Percentiles rank a stretch among this genome's conserved stretches.
Conservation (phyloP, 2,888 invertebrate genomes). For the Pammene fasciana region DNA sequence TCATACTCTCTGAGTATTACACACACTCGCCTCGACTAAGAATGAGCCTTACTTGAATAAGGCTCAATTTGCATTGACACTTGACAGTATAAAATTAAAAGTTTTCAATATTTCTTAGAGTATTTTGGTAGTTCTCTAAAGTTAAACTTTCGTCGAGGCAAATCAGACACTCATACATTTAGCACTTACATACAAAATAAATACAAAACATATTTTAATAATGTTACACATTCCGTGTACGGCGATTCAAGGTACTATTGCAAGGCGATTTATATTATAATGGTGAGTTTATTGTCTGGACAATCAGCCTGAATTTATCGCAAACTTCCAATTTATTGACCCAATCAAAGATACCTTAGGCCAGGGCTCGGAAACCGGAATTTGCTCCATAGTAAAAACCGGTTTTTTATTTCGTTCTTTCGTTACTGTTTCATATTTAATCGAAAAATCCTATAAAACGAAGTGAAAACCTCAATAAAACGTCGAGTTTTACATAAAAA, state of each 20-base stretch:
- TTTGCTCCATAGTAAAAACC: too few relatives aligned
- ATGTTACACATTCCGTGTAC: conserved; percentile 29
- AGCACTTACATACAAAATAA: conserved; percentile 69
- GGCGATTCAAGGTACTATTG: conserved; percentile 24
- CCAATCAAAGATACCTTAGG: not conserved
- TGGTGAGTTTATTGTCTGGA: conserved; percentile 33
- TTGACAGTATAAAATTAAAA: not conserved
- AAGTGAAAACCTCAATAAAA: too few relatives aligned
- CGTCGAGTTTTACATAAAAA: too few relatives aligned
- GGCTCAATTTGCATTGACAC: not conserved
- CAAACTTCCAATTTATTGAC: not conserved
- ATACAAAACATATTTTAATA: conserved; percentile 62
- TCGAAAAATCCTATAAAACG: too few relatives aligned
- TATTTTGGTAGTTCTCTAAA: not conserved
- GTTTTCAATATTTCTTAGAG: not conserved
- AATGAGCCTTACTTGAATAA: conserved; percentile 1
- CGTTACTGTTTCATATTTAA: too few relatives aligned
- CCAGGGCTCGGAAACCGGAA: too few relatives aligned
- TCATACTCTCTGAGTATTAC: conserved; percentile 44
- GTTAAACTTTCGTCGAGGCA: not conserved
- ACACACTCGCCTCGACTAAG: conserved; percentile 37
- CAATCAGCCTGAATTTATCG: conserved; percentile 14
- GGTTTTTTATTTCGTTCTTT: too few relatives aligned
- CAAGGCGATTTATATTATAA: conserved; percentile 14
- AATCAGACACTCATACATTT: conserved; percentile 56